Evolutionary conservation across 2,797 vertebrate species (phyloP).

Genomic region (Sebastes glaucus): DNA sequence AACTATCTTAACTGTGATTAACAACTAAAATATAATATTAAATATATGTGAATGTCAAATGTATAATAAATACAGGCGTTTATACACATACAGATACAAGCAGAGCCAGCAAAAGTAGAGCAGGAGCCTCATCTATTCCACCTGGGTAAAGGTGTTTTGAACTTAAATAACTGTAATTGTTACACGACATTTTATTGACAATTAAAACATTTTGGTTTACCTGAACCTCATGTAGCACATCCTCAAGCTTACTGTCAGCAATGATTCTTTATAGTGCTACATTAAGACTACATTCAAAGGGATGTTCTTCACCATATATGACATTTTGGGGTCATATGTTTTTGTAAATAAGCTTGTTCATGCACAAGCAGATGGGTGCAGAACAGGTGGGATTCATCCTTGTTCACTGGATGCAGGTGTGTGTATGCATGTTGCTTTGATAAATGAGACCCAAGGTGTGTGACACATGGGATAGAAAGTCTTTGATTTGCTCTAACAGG

Average conservation of each 20-base stretch:
- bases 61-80: rapidly evolving
- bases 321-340: not conserved
- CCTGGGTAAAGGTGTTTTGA: no score
- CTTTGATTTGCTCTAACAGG: not conserved
- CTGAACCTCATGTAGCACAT: not conserved
- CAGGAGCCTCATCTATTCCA: not conserved
- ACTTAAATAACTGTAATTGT: not conserved
- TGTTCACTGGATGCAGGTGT: not conserved
- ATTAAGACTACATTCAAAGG: not conserved
- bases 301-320: not conserved
- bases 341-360: not conserved
- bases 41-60: not conserved
- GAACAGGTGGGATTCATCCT: not conserved
- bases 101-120: not conserved
- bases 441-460: not conserved
- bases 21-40: not conserved
- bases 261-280: not conserved
- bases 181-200: not conserved
- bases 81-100: not conserved
- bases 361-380: not conserved
- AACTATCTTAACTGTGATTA: not conserved
- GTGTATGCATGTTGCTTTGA: not conserved
- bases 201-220: not conserved
- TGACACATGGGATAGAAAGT: not conserved
- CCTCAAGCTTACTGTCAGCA: not conserved